Percentiles rank a stretch among this genome's conserved stretches.
Evolutionary conservation across 2,113 vertebrate genomes (phyloP).

Genomic region (Donacobius atricapilla): DNA sequence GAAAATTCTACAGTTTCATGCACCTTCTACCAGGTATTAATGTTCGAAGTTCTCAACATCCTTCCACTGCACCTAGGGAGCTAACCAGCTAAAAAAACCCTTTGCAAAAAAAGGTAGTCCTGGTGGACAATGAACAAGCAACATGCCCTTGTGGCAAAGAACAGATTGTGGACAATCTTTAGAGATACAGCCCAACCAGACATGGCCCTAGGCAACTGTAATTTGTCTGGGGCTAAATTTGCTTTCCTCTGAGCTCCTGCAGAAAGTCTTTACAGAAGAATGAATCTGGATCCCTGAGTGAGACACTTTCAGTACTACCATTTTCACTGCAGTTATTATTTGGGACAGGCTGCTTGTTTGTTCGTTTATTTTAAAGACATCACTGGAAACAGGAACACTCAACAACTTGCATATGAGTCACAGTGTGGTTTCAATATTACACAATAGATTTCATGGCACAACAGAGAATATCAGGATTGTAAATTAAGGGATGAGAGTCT

Average conservation of each 20-base stretch:
- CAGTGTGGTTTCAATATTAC: neutral
- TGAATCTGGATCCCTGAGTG: neutral
- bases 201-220: neutral
- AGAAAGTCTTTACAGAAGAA: neutral
- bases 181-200: neutral
- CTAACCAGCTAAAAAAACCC: neutral
- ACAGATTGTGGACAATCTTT: neutral
- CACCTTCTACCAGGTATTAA: neutral
- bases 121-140: neutral
- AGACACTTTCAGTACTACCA: neutral
- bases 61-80: fast-evolving
- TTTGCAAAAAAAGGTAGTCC: neutral
- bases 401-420: neutral
- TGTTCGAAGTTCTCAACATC: neutral
- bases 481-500: neutral
- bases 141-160: neutral
- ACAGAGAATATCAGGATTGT: neutral
- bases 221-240: neutral
- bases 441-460: neutral
- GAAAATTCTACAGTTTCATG: neutral
- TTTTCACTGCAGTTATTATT: neutral
- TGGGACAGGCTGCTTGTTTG: neutral
- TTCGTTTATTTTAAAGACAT: neutral
- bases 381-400: neutral
- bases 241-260: neutral